These are phyloP conservation scores for Hemibagrus guttatus DNA, from an alignment of 2,797 vertebrate species.

Conservation along the genomic window DNA sequence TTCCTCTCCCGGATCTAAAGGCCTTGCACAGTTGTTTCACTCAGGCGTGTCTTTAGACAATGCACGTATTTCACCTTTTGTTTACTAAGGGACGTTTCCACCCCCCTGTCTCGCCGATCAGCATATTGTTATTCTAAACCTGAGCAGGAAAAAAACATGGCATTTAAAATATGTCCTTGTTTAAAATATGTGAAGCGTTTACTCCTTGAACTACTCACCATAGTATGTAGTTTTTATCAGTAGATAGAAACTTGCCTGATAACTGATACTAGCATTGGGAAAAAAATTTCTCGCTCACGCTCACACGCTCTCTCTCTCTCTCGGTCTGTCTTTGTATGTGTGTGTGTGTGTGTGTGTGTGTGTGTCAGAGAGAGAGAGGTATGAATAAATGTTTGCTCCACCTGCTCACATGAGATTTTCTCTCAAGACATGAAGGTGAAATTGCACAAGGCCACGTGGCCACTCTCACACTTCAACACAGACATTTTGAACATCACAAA, in stretches of 20 bases:
- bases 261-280: slow-evolving; percentile 3
- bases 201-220: background rate
- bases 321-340: too few relatives aligned
- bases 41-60: slow-evolving; percentile 64
- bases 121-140: background rate
- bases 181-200: background rate
- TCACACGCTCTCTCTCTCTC: background rate
- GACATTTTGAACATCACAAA: background rate
- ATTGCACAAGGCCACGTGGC: background rate
- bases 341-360: too few relatives aligned
- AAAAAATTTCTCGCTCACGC: background rate
- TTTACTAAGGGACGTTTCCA: slow-evolving; percentile 34
- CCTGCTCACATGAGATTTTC: slow-evolving; percentile 39
- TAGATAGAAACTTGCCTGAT: background rate
- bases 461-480: background rate
- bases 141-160: background rate
- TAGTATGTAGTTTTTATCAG: background rate
- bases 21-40: slow-evolving; percentile 59
- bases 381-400: slow-evolving; percentile 36
- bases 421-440: slow-evolving; percentile 28
- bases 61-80: slow-evolving; percentile 45
- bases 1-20: slow-evolving; percentile 70
- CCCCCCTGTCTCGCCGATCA: background rate
- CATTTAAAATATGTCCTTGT: background rate
- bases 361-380: too few relatives aligned